Base-by-base conservation (phyloP, 2,797 vertebrate genomes). In the Salarias fasciatus region DNA sequence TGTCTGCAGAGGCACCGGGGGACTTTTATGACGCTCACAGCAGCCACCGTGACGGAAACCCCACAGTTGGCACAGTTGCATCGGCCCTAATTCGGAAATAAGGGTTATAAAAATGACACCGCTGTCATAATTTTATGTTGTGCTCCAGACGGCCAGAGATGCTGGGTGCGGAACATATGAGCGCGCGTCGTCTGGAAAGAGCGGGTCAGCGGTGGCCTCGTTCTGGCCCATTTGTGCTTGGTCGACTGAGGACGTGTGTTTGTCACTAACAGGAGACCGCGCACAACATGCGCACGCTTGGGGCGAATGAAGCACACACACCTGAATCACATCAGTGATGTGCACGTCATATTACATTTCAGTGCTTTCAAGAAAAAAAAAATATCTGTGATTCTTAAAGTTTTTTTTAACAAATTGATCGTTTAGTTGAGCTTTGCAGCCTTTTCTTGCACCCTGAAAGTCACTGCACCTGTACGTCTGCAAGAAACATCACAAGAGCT, bases 81-180 rank as follows among this genome's bases (percentile, higher is more conserved):
- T 80, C 82, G 69, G 66, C 73, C 47, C 47, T 84, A 74, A 77
- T 74, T 81, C 64, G 65, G 60, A 33, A 75, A 76, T 71, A 80
- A 79, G 71, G 66, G 69, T 67, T 71, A 81, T 84, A 86, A 84
- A 90, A 85, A 80, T 79, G 77, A 86, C 82, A 83, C 55, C 43
- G 68, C 67, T 85, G 71, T 79, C 82, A 86, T 86, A 66, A 80
- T 88, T 89, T 78, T 58, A 71, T 65, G 67, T 78, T 69, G 63
- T 60, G 65, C 49, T 61, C 61, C 77, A 73, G 66, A 54, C 44
- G 33, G 75, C 43, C n/a, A 29, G 57, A 56, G 10, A 51, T 46
- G 75, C 70, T 46, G 72, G 11, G 18, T 42, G 14, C 60, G 72
- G 69, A 83, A 75, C 64, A 75, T 72, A 70, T 79, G 70, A 82